Base-by-base conservation (phyloP, 2,113 vertebrate species). In the Aix galericulata region DNA sequence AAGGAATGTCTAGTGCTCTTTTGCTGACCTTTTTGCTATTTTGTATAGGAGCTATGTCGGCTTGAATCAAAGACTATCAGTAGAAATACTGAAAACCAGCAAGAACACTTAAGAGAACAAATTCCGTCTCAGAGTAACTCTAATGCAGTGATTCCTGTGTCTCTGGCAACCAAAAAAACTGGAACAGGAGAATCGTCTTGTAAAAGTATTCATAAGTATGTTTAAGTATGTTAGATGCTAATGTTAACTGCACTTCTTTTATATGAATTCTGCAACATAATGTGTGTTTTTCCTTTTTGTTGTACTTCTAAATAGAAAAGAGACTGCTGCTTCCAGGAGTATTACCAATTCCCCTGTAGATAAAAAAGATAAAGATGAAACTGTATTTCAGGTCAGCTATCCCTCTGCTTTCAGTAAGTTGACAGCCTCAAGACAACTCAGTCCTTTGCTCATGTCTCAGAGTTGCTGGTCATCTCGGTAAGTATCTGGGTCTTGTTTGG, bases 391-490 rank as follows among this genome's bases (percentile, higher is more conserved):
- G 94, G 98, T 99, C 85, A 99, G 99, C 97, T 99, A 98, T 6
- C 99, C 99, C 1, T 99, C 99, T 31, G 99, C 99, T 93, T 99
- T 99, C 96, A 99, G 98, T 98, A 99, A 99, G 91, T 46, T 99
- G 91, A 98, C 98, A 3, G 97, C 98, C 42, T 98, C 99, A 71
- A 98, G 98, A 87, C 99, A 98, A 25, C 98, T 98, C 84, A 99
- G 99, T 88, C 99, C 99, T 42, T 90, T 98, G 46, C 91, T 98
- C 32, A 48, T 98, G 20, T 97, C 98, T 82, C 99, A 99, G 86
- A 98, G 98, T 64, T 99, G 98, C 53, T 99, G 98, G 99, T 99
- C 99, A 34, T 99, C 99, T 60, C 98, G 99, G 99, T 99, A 87
- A 98, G 96, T 94, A 38, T 56, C 36, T 72, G 17, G 20, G 20